A percentile compares a stretch with the other conserved stretches of the same genome.
phyloP scores from a whole-genome alignment of 2,113 vertebrate species.

The Alectura lathami region DNA sequence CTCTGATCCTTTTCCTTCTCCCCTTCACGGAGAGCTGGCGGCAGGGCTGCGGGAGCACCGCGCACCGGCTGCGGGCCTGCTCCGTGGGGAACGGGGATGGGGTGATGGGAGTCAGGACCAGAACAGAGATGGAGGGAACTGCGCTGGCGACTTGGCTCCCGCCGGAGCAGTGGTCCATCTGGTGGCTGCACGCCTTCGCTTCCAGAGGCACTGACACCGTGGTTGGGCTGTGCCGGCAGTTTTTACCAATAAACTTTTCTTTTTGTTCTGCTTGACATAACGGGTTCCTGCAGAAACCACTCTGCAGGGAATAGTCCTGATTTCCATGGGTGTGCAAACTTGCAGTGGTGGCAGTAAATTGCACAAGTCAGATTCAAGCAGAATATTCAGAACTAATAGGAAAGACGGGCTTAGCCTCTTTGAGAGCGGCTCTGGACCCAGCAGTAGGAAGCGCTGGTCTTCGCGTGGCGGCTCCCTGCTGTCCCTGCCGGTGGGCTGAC shows the following conservation, averaged over 20 bases:
- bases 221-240: neutral
- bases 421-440: neutral
- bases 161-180: neutral
- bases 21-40: no score
- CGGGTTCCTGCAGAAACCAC: neutral
- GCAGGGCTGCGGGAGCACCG: neutral
- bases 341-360: neutral
- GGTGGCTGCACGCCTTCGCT: neutral
- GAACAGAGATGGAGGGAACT: neutral
- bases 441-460: fast-evolving
- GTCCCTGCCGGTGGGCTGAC: fast-evolving
- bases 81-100: neutral
- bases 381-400: neutral
- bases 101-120: neutral
- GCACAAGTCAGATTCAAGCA: neutral
- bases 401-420: neutral
- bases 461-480: fast-evolving
- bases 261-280: neutral
- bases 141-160: no score
- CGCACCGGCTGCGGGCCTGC: neutral
- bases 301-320: neutral
- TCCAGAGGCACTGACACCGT: neutral
- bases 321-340: neutral
- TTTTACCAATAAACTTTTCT: neutral
- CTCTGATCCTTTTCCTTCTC: neutral